Conservation (phyloP, 2,113 vertebrate genomes). For the Silurus glanis region DNA sequence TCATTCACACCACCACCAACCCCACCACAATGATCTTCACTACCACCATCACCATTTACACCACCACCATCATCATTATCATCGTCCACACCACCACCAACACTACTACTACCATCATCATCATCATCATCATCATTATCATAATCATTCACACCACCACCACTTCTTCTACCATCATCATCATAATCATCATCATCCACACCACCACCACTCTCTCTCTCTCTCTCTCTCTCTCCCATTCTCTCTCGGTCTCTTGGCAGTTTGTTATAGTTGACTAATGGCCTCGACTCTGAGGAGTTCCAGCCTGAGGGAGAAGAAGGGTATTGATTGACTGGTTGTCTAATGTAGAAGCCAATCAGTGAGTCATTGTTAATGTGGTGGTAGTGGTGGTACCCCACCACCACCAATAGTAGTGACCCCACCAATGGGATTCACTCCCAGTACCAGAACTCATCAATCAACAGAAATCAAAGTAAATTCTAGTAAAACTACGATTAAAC, state of each 20-base stretch:
- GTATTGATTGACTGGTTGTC: slow-evolving; percentile 46
- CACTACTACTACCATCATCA: neutral
- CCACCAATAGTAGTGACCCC: neutral
- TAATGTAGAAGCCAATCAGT: slow-evolving; percentile 46
- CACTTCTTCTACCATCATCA: neutral
- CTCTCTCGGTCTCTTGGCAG: neutral
- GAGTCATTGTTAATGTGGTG: slow-evolving; percentile 39
- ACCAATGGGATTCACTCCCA: slow-evolving; percentile 12
- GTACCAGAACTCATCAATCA: slow-evolving; percentile 8
- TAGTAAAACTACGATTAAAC: neutral
- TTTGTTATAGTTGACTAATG: slow-evolving; percentile 48
- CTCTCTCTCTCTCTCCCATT: neutral
- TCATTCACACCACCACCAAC: neutral
- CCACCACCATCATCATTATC: neutral
- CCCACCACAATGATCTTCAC: neutral
- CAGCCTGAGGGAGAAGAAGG: slow-evolving; percentile 31
- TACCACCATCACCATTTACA: neutral
- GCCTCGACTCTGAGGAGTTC: slow-evolving; percentile 32
- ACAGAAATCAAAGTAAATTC: neutral
- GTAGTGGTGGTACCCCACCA: neutral
- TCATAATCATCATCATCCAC: neutral
- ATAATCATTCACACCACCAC: neutral
- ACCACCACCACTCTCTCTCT: neutral
- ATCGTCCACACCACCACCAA: neutral
- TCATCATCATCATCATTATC: neutral